A percentile compares a stretch with the other conserved stretches of the same genome.
These are phyloP conservation scores for Oikopleura albicans DNA, from an alignment of 23 tunicate species.

Conservation along the genomic window DNA sequence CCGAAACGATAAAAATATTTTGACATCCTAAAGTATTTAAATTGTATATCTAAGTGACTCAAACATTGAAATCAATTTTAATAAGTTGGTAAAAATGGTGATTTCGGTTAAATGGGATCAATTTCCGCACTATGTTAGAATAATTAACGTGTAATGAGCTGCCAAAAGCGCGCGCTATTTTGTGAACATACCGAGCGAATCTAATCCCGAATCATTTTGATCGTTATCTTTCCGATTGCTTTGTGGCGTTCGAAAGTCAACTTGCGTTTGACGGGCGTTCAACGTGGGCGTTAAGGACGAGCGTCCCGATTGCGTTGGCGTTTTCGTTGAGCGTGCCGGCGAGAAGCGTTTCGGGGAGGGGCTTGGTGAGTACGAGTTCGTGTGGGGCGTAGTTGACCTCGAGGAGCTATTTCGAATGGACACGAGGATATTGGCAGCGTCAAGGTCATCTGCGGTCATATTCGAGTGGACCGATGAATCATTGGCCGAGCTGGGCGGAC, in stretches of 20 bases:
- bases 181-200: slow-evolving; percentile 49
- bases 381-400: slow-evolving; percentile 2
- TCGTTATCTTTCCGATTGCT: not conserved
- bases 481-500: not conserved
- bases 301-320: not conserved
- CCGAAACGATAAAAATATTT: no score
- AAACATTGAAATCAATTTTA: no score
- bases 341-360: not conserved
- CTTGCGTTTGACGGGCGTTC: not conserved
- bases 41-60: no score
- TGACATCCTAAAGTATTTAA: no score
- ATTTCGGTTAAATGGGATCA: no score
- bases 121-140: no score
- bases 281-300: not conserved
- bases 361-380: not conserved
- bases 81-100: no score
- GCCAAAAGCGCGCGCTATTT: no score
- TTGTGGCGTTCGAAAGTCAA: not conserved
- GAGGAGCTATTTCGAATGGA: not conserved
- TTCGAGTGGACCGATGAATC: not conserved
- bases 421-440: not conserved
- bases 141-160: no score
- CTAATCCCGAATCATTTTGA: slow-evolving; percentile 22
- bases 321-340: not conserved
- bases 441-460: not conserved